Conservation (phyloP, 1,140 invertebrate species). For the Homarus americanus region DNA sequence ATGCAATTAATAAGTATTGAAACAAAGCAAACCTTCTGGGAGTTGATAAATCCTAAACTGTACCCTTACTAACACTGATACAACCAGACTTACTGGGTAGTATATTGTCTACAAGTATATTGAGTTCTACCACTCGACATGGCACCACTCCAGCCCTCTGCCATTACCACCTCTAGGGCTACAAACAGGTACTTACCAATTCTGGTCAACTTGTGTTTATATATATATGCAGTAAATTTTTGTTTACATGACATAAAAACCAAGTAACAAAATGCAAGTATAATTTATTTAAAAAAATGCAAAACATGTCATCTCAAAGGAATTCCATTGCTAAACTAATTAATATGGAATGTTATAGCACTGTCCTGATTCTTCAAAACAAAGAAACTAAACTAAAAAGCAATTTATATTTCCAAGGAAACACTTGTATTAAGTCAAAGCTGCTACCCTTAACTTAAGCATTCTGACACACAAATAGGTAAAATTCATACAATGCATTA, state of each 20-base stretch:
- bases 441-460: neutral
- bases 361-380: neutral
- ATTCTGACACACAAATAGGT: neutral
- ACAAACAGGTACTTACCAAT: too few relatives aligned
- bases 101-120: too few relatives aligned
- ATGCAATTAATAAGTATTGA: too few relatives aligned
- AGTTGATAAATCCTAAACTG: too few relatives aligned
- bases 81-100: too few relatives aligned
- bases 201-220: too few relatives aligned
- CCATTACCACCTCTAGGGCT: too few relatives aligned
- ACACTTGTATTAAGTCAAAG: neutral
- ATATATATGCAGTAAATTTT: too few relatives aligned
- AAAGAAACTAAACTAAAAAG: neutral
- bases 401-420: neutral
- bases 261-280: neutral
- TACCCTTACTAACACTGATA: too few relatives aligned
- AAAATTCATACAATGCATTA: neutral
- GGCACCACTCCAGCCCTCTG: too few relatives aligned
- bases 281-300: slow-evolving; percentile 9
- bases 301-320: neutral
- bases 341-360: neutral
- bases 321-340: neutral
- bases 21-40: too few relatives aligned
- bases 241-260: neutral
- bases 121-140: too few relatives aligned